Base-by-base conservation (phyloP, 2,113 vertebrate species). In the Hippocampus abdominalis region DNA sequence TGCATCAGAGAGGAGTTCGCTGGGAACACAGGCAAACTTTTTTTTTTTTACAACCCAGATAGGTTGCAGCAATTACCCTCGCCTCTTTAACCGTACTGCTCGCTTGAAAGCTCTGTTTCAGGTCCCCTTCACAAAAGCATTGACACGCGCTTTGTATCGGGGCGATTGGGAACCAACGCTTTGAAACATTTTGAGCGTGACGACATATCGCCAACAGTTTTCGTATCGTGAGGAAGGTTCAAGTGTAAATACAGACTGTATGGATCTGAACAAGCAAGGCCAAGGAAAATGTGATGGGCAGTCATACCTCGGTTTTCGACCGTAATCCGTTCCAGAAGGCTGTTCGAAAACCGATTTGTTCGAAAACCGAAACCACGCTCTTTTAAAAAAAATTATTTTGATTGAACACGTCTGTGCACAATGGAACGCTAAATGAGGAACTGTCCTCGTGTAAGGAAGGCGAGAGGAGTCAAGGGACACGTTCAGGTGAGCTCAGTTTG, bases 11-110 rank as follows among this genome's bases (percentile, higher is more conserved):
- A 74, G 77, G 72, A 86, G 84, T 76, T 84, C 80, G 81, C 80
- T 78, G 71, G 66, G 73, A 87, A 85, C 70, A 75, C 29, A 64
- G 73, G 81, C 81, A 88, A 90, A 89, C 80, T 87, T 88, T 88
- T 89, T 85, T 89, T 29, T 61, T 13, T 56, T 56, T 57, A 13
- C 84, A 79, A 81, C 86, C 74, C 83, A 88, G 86, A 86, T 85
- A 86, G 73, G 85, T 88, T 85, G 81, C 85, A 89, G 82, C 82
- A 83, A 91, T 92, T 89, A 90, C 73, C 71, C 77, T 79, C 76
- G 84, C 86, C 84, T 89, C 76, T 88, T 90, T 87, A 89, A 86
- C 82, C 81, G 79, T 63, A 68, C 66, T 29, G 40, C 80, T 74
- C 57, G 83, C 81, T 78, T 77, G 76, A 74, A 2, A 77, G 84